Percentiles rank a stretch among this genome's conserved stretches.
Evolutionary conservation across 1,140 invertebrate species (phyloP).

Genomic region (Drosophila ananassae): DNA sequence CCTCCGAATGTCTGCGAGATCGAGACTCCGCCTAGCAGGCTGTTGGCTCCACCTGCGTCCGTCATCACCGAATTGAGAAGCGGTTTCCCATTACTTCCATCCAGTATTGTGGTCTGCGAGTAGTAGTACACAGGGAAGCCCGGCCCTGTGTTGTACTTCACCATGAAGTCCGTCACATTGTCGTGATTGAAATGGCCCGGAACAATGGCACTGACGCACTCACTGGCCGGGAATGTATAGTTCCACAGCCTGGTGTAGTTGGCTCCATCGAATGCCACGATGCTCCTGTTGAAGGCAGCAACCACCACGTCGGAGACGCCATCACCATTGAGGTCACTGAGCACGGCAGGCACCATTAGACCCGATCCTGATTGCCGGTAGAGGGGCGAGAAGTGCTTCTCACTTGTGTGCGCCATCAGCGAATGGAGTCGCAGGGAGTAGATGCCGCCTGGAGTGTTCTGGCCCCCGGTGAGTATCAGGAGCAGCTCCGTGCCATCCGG

Average conservation of each 20-base stretch:
- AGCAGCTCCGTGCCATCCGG: slow-evolving; percentile 81
- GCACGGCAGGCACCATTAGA: slow-evolving; percentile 88
- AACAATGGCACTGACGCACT: slow-evolving; percentile 89
- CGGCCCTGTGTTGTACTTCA: slow-evolving; percentile 91
- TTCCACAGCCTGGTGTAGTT: slow-evolving; percentile 90
- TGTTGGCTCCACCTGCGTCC: slow-evolving; percentile 88
- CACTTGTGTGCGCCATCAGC: slow-evolving; percentile 79
- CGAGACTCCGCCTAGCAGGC: slow-evolving; percentile 77
- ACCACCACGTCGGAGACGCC: slow-evolving; percentile 89
- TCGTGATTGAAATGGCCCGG: slow-evolving; percentile 93
- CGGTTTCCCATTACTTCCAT: slow-evolving; percentile 88
- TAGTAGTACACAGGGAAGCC: slow-evolving; percentile 91
- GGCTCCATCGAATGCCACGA: slow-evolving; percentile 90
- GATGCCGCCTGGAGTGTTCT: slow-evolving; percentile 90
- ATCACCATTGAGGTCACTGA: slow-evolving; percentile 91
- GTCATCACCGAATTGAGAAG: slow-evolving; percentile 87
- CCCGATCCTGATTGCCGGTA: slow-evolving; percentile 82
- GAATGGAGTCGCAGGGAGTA: slow-evolving; percentile 86
- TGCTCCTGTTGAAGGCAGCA: slow-evolving; percentile 89
- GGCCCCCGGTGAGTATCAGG: slow-evolving; percentile 90
- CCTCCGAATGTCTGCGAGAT: slow-evolving; percentile 82
- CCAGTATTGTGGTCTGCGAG: slow-evolving; percentile 88
- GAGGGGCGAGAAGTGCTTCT: slow-evolving; percentile 78
- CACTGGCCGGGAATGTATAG: slow-evolving; percentile 87
- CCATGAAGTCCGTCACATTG: slow-evolving; percentile 92